These are phyloP conservation scores for Aricia agestis DNA, from an alignment of 1,140 invertebrate species.

Conservation along the genomic window DNA sequence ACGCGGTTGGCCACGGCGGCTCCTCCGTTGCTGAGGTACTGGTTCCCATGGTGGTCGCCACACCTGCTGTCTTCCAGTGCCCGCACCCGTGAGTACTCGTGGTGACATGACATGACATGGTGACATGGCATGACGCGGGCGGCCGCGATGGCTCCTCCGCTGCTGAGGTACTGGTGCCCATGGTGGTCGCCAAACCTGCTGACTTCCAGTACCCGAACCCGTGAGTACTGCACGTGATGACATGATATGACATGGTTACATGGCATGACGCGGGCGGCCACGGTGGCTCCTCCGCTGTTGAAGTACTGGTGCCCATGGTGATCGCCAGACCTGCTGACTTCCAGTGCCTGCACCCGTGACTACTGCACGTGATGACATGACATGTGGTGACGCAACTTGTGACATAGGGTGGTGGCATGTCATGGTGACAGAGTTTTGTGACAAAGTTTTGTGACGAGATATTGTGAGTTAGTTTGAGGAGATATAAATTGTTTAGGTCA, in stretches of 20 bases:
- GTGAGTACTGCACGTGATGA: slow-evolving; percentile 36
- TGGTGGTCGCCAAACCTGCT: slow-evolving; percentile 78
- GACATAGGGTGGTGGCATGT: not conserved
- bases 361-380: slow-evolving; percentile 23
- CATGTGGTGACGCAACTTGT: no score
- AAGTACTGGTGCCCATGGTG: slow-evolving; percentile 89
- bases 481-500: no score
- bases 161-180: slow-evolving; percentile 88
- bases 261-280: slow-evolving; percentile 97
- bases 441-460: no score
- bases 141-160: slow-evolving; percentile 94
- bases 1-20: slow-evolving; percentile 96
- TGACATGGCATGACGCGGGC: slow-evolving; percentile 95
- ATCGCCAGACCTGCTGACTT: slow-evolving; percentile 63
- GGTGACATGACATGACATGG: not conserved
- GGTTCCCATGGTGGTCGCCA: slow-evolving; percentile 85
- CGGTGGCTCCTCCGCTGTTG: slow-evolving; percentile 89
- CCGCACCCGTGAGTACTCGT: slow-evolving; percentile 51
- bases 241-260: slow-evolving; percentile 69
- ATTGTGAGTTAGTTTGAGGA: no score
- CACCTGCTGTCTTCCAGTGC: slow-evolving; percentile 44
- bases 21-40: slow-evolving; percentile 84
- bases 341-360: slow-evolving; percentile 56
- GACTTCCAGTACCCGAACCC: slow-evolving; percentile 52
- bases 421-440: no score